Conservation (phyloP, 2,888 invertebrate species). For the Eilema griseolum region DNA sequence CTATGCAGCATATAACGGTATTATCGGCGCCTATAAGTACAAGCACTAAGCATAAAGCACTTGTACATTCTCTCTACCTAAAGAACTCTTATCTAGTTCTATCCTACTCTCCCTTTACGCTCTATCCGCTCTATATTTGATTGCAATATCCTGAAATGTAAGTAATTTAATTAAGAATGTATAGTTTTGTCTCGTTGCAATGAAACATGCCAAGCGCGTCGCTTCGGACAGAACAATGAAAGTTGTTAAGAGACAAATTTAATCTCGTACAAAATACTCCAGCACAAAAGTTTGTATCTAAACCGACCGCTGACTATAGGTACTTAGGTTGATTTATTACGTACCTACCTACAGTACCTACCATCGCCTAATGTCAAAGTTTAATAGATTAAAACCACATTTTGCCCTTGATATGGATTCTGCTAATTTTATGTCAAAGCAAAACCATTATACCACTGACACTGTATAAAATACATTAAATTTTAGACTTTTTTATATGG, state of each 20-base stretch:
- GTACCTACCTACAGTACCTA: background rate
- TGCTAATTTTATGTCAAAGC: no score
- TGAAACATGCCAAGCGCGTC: background rate
- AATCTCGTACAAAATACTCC: background rate
- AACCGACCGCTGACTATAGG: background rate
- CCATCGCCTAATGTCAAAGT: background rate
- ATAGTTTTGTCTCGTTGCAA: background rate
- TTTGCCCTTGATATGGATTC: background rate
- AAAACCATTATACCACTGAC: no score
- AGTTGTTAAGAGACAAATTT: slow-evolving; percentile 2
- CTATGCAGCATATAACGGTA: no score
- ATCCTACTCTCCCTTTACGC: no score
- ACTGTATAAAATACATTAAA: no score
- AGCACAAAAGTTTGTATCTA: background rate
- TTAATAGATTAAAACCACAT: background rate
- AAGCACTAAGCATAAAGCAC: background rate
- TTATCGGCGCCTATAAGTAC: no score
- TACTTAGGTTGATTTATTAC: background rate
- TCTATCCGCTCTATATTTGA: no score
- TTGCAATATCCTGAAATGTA: background rate
- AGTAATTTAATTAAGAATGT: background rate
- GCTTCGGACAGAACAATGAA: background rate
- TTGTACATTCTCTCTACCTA: background rate
- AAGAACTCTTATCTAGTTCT: background rate
- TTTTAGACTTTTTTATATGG: no score